phyloP scores from a whole-genome alignment of 2,113 vertebrate species.

The Monarcha castaneiventris region DNA sequence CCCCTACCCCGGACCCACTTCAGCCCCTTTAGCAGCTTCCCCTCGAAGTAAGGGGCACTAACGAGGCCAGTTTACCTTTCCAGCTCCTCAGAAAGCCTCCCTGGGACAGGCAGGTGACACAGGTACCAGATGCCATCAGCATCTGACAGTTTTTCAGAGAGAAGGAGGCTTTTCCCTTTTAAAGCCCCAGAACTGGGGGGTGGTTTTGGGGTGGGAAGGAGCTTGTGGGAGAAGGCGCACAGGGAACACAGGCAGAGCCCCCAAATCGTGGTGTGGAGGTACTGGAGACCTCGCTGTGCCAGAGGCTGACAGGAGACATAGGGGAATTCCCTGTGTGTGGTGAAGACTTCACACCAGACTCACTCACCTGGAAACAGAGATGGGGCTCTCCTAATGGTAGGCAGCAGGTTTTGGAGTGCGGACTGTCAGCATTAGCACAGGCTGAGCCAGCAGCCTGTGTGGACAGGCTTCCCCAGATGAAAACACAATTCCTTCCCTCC shows the following conservation, averaged over 20 bases:
- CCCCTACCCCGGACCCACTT: no score
- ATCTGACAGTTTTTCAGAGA: neutral
- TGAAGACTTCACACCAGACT: neutral
- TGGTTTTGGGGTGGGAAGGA: neutral
- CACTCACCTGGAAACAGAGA: neutral
- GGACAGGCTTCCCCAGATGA: neutral
- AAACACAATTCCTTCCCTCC: neutral
- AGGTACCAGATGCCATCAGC: neutral
- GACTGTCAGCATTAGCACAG: neutral
- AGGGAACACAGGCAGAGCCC: neutral
- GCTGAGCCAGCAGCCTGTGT: neutral
- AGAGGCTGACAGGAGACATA: neutral
- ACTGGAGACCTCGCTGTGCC: neutral
- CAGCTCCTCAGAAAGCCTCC: fast-evolving
- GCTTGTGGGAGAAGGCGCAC: neutral
- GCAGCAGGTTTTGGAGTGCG: neutral
- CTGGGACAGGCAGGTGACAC: fast-evolving
- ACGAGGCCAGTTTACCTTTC: fast-evolving
- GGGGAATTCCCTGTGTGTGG: neutral
- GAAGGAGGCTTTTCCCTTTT: neutral
- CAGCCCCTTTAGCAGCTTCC: neutral
- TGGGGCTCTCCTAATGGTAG: neutral
- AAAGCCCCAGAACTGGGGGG: neutral
- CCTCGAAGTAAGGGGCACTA: fast-evolving
- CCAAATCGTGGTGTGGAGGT: neutral